These are phyloP conservation scores for Drosophila aff. DNA, from an alignment of 1,140 invertebrate species.

Conservation along the genomic window DNA sequence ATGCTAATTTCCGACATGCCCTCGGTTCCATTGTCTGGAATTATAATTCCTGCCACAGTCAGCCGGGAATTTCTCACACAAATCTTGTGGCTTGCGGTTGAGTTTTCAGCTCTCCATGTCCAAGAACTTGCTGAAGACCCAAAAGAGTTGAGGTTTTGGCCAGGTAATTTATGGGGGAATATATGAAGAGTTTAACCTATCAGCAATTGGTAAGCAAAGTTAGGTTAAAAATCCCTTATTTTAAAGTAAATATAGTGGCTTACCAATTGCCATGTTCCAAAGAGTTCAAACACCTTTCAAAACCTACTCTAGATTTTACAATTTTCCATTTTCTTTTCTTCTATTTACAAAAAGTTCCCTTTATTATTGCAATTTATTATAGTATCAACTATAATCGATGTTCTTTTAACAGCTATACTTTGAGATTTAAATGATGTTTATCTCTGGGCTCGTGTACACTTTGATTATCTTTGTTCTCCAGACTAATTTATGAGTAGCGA, in stretches of 20 bases:
- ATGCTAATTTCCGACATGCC: conserved; percentile 75
- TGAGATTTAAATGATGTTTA: conserved; percentile 2
- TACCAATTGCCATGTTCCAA: neutral
- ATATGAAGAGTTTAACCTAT: neutral
- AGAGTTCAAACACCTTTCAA: neutral
- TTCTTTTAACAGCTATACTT: neutral
- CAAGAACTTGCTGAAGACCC: neutral
- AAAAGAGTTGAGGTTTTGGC: conserved; percentile 1
- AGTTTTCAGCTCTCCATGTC: neutral
- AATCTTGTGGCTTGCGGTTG: conserved; percentile 19
- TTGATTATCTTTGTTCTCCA: conserved; percentile 1
- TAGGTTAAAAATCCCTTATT: too few relatives aligned
- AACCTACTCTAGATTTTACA: neutral
- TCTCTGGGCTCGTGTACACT: conserved; percentile 3
- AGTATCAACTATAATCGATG: neutral
- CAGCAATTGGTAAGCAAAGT: neutral
- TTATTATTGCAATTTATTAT: neutral
- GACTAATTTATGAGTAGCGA: conserved; percentile 7
- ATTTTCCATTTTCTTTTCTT: too few relatives aligned
- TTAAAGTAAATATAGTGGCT: neutral
- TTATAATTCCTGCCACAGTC: conserved; percentile 32
- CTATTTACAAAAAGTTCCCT: neutral
- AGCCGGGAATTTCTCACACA: conserved; percentile 16
- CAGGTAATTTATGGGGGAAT: conserved; percentile 4
- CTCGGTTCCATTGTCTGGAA: conserved; percentile 33